Evolutionary conservation across 2,888 invertebrate species (phyloP).

Genomic region (Metacarcinus magister): DNA sequence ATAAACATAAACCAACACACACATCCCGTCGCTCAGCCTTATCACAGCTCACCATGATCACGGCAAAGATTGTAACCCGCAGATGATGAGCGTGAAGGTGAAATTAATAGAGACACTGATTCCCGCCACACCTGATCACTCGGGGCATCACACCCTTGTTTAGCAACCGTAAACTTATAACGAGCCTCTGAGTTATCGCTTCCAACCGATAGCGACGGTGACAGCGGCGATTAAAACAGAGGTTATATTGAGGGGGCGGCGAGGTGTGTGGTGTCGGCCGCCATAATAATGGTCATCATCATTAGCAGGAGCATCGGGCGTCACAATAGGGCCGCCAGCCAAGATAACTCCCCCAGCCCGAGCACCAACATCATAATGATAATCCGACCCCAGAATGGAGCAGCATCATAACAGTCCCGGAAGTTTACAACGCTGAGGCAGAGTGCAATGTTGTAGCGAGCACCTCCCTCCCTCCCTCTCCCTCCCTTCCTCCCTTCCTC

Average conservation of each 20-base stretch:
- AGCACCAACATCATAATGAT: slow-evolving; percentile 70
- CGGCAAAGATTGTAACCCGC: slow-evolving; percentile 41
- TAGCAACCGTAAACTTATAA: slow-evolving; percentile 48
- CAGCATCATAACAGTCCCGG: slow-evolving; percentile 70
- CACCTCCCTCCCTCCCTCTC: slow-evolving; percentile 19
- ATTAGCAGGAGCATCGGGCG: slow-evolving; percentile 54
- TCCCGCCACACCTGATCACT: slow-evolving; percentile 30
- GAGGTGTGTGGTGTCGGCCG: slow-evolving; percentile 8
- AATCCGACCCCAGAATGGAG: slow-evolving; percentile 71
- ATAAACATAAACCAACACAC: neutral
- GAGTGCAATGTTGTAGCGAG: slow-evolving; percentile 63
- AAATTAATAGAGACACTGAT: slow-evolving; percentile 45
- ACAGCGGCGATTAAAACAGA: slow-evolving; percentile 43
- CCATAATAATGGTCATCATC: slow-evolving; percentile 56
- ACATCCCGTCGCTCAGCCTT: neutral
- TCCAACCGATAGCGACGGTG: slow-evolving; percentile 16
- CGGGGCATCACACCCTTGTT: slow-evolving; percentile 48
- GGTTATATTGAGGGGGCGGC: slow-evolving; percentile 38
- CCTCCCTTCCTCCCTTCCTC: neutral
- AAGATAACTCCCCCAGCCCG: slow-evolving; percentile 67
- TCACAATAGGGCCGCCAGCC: slow-evolving; percentile 52
- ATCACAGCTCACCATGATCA: slow-evolving; percentile 8
- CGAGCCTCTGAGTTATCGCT: slow-evolving; percentile 45
- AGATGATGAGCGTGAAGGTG: slow-evolving; percentile 29
- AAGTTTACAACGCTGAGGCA: slow-evolving; percentile 69